Conservation (phyloP, 2,797 vertebrate species). For the Echeneis naucrates region DNA sequence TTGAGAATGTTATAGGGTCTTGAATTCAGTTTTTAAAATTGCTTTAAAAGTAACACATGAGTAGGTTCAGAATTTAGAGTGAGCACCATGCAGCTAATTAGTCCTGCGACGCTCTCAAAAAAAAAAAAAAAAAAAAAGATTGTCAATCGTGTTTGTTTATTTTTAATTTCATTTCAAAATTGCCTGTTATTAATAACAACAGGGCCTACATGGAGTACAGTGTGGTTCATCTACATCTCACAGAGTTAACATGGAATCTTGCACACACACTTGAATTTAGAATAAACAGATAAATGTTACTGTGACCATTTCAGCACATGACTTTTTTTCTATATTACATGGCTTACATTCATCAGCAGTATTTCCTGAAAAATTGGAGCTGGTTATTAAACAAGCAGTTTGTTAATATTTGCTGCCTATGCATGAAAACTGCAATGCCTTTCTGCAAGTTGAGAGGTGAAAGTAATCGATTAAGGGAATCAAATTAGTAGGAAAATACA, state of each 20-base stretch:
- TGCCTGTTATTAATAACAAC: neutral
- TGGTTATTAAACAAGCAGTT: constrained; percentile 28
- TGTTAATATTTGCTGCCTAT: constrained; percentile 24
- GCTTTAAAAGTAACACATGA: neutral
- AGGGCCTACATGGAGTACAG: neutral
- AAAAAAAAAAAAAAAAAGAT: neutral
- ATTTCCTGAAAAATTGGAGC: constrained; percentile 20
- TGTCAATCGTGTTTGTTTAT: neutral
- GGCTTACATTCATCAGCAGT: constrained; percentile 2
- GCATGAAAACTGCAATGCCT: constrained; percentile 26
- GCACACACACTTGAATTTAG: neutral
- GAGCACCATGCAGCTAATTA: neutral
- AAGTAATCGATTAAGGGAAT: constrained; percentile 56
- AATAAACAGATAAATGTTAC: constrained; percentile 10
- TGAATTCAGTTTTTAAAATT: neutral
- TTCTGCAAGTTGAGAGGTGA: constrained; percentile 47
- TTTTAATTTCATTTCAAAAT: constrained; percentile 1
- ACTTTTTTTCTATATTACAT: neutral
- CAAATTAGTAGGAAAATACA: constrained; percentile 54
- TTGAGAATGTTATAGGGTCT: constrained; percentile 8
- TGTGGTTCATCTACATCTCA: constrained; percentile 8
- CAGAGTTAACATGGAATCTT: neutral
- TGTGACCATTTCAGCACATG: neutral
- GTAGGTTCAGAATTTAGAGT: neutral
- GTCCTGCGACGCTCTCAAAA: neutral